A percentile compares a stretch with the other conserved stretches of the same genome.
Evolutionary conservation across 2,888 invertebrate genomes (phyloP).

Genomic region (Lasioglossum oenotherae): DNA sequence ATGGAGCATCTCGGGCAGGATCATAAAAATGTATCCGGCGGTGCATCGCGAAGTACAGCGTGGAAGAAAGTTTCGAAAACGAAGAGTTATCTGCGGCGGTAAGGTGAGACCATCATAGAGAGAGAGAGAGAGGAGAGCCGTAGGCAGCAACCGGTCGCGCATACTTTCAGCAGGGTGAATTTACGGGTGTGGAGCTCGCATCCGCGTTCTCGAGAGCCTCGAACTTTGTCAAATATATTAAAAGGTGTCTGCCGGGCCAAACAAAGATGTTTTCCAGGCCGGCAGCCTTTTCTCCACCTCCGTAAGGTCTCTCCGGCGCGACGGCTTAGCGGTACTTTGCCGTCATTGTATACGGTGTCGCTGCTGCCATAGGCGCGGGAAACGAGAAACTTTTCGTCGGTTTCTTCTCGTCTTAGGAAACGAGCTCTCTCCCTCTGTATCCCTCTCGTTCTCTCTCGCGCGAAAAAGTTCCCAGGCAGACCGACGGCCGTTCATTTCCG

Average conservation of each 20-base stretch:
- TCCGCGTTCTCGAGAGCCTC: slow-evolving; percentile 64
- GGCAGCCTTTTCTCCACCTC: slow-evolving; percentile 8
- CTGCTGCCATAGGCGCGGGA: not conserved
- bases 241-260: slow-evolving; percentile 70
- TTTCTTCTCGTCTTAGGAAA: not conserved
- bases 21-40: slow-evolving; percentile 61
- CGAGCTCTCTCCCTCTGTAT: not conserved
- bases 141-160: slow-evolving; percentile 46
- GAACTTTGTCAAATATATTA: slow-evolving; percentile 80
- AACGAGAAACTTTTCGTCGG: not conserved
- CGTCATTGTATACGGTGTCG: not conserved
- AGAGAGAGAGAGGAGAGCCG: not conserved
- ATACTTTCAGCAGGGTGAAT: slow-evolving; percentile 64
- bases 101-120: not conserved
- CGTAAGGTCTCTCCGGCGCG: not conserved
- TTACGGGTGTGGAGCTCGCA: slow-evolving; percentile 60
- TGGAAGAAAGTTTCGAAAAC: slow-evolving; percentile 60
- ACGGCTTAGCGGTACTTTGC: slow-evolving; percentile 3
- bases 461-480: slow-evolving; percentile 9
- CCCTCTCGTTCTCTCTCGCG: not conserved
- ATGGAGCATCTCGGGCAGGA: slow-evolving; percentile 31
- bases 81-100: slow-evolving; percentile 62
- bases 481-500: slow-evolving; percentile 20
- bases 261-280: slow-evolving; percentile 62
- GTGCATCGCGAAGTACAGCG: slow-evolving; percentile 54